Evolutionary conservation across 2,888 invertebrate species (phyloP).

Genomic region (Harpalus rufipes): DNA sequence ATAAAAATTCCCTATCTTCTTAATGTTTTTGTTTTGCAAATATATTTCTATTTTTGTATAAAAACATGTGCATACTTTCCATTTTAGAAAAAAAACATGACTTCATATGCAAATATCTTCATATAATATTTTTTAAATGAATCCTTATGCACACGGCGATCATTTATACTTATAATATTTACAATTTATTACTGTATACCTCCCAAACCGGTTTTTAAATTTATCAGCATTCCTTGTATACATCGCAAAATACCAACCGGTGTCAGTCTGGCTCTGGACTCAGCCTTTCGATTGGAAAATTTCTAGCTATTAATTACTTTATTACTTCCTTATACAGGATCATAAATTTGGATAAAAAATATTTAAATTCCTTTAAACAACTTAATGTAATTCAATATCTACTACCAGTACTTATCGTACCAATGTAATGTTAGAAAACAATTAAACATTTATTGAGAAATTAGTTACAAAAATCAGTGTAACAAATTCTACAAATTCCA

Average conservation of each 20-base stretch:
- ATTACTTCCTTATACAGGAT: not conserved
- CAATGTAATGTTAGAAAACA: not conserved
- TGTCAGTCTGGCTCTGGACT: not conserved
- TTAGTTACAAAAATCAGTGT: constrained; percentile 7
- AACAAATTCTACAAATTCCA: not conserved
- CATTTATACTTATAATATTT: constrained; percentile 16
- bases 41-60: not conserved
- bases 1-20: constrained; percentile 1
- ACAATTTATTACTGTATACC: constrained; percentile 29
- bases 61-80: constrained; percentile 7
- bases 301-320: not conserved
- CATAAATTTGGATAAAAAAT: not conserved
- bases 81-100: constrained; percentile 15
- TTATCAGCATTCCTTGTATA: not conserved
- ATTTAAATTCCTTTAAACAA: not conserved
- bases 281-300: not conserved
- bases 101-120: constrained; percentile 8
- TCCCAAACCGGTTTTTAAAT: constrained; percentile 26
- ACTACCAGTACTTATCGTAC: not conserved
- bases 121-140: constrained; percentile 23
- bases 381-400: not conserved
- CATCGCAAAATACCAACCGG: not conserved
- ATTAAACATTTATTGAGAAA: not conserved
- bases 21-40: not conserved
- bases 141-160: not conserved